Conservation (phyloP, 2,797 vertebrate genomes). For the Spheniscus humboldti region DNA sequence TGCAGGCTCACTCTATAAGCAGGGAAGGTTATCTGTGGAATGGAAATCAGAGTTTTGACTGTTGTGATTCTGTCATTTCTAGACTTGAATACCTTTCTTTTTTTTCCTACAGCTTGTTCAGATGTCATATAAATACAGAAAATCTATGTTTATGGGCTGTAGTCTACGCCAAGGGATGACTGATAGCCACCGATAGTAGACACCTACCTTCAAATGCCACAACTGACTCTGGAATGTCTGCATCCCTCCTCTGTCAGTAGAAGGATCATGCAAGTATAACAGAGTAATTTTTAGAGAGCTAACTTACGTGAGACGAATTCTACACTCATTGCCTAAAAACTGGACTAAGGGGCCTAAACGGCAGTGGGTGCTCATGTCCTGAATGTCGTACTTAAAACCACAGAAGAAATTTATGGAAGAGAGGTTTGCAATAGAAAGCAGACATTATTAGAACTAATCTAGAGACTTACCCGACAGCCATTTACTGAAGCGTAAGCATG, state of each 20-base stretch:
- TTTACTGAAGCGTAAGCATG: neutral
- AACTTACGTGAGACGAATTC: neutral
- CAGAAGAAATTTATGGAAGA: neutral
- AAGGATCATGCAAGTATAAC: neutral
- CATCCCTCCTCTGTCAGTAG: neutral
- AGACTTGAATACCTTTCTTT: neutral
- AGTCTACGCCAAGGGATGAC: neutral
- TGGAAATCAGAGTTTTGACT: neutral
- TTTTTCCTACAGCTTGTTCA: neutral
- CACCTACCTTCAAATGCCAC: neutral
- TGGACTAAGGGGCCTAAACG: neutral
- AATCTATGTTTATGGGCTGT: neutral
- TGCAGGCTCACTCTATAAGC: neutral
- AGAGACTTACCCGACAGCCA: neutral
- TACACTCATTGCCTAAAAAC: neutral
- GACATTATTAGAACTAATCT: neutral
- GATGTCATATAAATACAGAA: neutral
- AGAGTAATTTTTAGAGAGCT: neutral
- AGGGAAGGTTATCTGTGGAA: neutral
- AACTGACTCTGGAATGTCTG: neutral
- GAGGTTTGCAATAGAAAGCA: neutral
- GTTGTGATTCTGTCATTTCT: neutral
- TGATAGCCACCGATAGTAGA: neutral
- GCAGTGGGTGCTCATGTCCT: rapidly evolving
- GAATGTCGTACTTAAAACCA: neutral